Conservation (phyloP, 2,888 invertebrate species). For the Brachyptera putata region DNA sequence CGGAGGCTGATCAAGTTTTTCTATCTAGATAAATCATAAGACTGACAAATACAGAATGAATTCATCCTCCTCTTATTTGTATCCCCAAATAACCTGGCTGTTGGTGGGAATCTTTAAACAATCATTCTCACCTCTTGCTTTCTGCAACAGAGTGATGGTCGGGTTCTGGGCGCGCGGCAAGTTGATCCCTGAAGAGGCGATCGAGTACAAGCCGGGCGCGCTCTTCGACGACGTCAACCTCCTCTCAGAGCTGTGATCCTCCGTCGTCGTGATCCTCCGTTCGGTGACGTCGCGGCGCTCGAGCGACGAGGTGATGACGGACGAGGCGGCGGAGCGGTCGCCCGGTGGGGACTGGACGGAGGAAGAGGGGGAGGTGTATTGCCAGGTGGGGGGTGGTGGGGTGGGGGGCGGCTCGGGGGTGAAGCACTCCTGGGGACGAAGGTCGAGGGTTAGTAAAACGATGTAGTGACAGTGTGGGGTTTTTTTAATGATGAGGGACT, state of each 20-base stretch:
- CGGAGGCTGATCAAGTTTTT: too few relatives aligned
- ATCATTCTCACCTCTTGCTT: slow-evolving; percentile 79
- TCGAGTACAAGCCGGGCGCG: slow-evolving; percentile 52
- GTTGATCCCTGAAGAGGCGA: slow-evolving; percentile 37
- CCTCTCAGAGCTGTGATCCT: slow-evolving; percentile 42
- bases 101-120: too few relatives aligned
- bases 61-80: too few relatives aligned
- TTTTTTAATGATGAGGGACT: too few relatives aligned
- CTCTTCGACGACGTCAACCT: slow-evolving; percentile 29
- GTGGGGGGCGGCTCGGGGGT: not conserved
- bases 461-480: not conserved
- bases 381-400: not conserved
- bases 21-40: too few relatives aligned
- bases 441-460: slow-evolving; percentile 40
- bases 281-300: slow-evolving; percentile 46
- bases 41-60: too few relatives aligned
- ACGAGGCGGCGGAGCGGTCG: slow-evolving; percentile 31
- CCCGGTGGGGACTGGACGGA: not conserved
- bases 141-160: slow-evolving; percentile 80
- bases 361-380: not conserved
- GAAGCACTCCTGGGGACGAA: slow-evolving; percentile 15
- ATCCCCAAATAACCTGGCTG: too few relatives aligned
- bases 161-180: slow-evolving; percentile 81
- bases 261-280: too few relatives aligned
- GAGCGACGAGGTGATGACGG: slow-evolving; percentile 41